Percentiles rank a stretch among this genome's conserved stretches.
phyloP scores from a whole-genome alignment of 37 sponge, comb jelly and placozoan species.

The Mnemiopsis leidyi region DNA sequence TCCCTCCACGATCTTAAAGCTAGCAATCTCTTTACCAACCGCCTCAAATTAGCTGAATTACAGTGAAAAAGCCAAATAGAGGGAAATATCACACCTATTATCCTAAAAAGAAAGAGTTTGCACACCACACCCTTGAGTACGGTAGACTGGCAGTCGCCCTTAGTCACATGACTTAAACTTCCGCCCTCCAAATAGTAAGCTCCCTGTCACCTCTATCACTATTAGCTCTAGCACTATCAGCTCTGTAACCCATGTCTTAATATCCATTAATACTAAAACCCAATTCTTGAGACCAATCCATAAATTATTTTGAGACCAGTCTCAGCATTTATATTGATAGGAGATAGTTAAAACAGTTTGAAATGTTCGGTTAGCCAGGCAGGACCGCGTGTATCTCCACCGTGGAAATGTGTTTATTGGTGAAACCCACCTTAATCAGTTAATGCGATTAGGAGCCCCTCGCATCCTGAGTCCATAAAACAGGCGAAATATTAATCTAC shows the following conservation, averaged over 20 bases:
- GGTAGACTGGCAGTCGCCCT: not conserved
- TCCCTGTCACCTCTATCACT: no score
- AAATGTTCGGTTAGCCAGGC: no score
- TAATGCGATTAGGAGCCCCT: no score
- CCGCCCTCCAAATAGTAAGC: not conserved
- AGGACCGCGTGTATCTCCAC: not conserved
- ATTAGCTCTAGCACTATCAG: no score
- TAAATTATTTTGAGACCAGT: no score
- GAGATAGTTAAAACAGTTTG: no score
- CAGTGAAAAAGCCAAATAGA: not conserved
- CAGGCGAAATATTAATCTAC: not conserved
- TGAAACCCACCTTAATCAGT: not conserved
- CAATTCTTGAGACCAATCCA: no score
- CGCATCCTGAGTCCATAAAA: not conserved
- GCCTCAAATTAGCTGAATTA: not conserved
- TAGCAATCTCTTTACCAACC: no score
- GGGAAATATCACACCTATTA: not conserved
- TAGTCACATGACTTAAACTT: not conserved
- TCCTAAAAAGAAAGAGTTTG: not conserved
- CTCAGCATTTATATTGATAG: no score
- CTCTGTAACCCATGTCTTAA: no score
- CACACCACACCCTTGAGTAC: not conserved
- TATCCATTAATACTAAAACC: no score
- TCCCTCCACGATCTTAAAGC: no score
- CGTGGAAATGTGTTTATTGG: not conserved